These are phyloP conservation scores for Mustela nigripes DNA, from an alignment of 2,113 vertebrate genomes.

Conservation along the genomic window DNA sequence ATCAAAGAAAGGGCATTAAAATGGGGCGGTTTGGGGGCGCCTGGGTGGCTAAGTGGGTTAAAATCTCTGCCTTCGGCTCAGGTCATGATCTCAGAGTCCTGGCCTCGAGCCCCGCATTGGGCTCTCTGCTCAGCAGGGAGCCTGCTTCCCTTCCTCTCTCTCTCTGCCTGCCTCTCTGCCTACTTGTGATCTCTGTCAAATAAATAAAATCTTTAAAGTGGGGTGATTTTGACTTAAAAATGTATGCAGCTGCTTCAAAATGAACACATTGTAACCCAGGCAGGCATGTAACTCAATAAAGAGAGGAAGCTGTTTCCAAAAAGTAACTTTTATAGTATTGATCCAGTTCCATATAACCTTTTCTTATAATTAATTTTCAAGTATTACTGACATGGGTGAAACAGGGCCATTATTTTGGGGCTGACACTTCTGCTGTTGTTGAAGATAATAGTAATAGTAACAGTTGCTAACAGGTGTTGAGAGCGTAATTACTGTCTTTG, in stretches of 20 bases:
- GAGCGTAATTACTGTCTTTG: neutral
- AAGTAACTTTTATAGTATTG: constrained; percentile 61
- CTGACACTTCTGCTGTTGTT: neutral
- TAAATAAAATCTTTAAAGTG: constrained; percentile 44
- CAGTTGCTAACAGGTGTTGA: neutral
- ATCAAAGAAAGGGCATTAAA: constrained; percentile 80
- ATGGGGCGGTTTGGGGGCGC: neutral
- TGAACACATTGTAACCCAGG: constrained; percentile 65
- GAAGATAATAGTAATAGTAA: neutral
- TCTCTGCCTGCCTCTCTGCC: too few relatives aligned
- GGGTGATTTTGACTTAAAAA: constrained; percentile 66
- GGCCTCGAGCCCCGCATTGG: too few relatives aligned
- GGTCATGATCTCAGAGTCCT: too few relatives aligned
- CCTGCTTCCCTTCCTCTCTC: too few relatives aligned
- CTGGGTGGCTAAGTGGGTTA: too few relatives aligned
- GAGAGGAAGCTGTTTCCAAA: constrained; percentile 71
- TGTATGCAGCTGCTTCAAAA: constrained; percentile 72
- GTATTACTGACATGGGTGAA: neutral
- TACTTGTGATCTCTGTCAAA: too few relatives aligned
- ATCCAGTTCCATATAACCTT: constrained; percentile 59
- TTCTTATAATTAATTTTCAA: constrained; percentile 22
- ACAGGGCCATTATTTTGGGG: neutral
- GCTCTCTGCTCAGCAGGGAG: too few relatives aligned
- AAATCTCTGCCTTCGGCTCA: too few relatives aligned
- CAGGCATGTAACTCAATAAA: constrained; percentile 62